Percentiles rank a stretch among this genome's conserved stretches.
These are phyloP conservation scores for Melanargia galathea DNA, from an alignment of 2,888 invertebrate genomes.

Conservation along the genomic window DNA sequence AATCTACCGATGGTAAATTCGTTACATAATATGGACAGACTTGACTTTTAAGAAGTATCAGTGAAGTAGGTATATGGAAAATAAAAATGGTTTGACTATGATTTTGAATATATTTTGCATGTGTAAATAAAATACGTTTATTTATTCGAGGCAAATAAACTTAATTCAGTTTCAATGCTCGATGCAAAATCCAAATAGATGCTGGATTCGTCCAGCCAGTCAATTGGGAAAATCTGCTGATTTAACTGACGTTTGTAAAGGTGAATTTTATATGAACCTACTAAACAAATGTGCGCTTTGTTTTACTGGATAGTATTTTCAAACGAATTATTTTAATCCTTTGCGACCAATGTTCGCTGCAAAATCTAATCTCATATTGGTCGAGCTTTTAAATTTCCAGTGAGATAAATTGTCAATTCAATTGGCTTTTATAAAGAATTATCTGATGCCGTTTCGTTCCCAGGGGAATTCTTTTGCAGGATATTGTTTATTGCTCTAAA, in stretches of 20 bases:
- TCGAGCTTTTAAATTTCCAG: not conserved
- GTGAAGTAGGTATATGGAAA: not conserved
- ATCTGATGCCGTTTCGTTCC: too few relatives aligned
- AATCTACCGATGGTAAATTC: too few relatives aligned
- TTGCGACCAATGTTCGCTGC: not conserved
- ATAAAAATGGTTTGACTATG: not conserved
- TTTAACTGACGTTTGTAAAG: conserved; percentile 10
- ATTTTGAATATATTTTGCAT: not conserved
- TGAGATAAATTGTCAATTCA: not conserved
- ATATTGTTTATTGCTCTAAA: too few relatives aligned
- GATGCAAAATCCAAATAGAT: not conserved
- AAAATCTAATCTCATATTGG: conserved; percentile 6
- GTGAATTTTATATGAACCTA: conserved; percentile 15
- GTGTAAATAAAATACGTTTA: not conserved
- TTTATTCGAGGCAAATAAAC: conserved; percentile 13
- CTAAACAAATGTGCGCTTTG: not conserved
- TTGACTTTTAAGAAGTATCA: too few relatives aligned
- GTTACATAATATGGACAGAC: too few relatives aligned
- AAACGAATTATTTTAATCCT: not conserved
- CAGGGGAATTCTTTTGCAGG: too few relatives aligned
- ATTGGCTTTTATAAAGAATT: not conserved
- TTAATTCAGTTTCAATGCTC: conserved; percentile 15
- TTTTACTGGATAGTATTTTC: not conserved
- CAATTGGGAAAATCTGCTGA: conserved; percentile 12
- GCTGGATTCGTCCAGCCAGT: not conserved